Base-by-base conservation (phyloP, 2,113 vertebrate species). In the Propithecus coquereli region DNA sequence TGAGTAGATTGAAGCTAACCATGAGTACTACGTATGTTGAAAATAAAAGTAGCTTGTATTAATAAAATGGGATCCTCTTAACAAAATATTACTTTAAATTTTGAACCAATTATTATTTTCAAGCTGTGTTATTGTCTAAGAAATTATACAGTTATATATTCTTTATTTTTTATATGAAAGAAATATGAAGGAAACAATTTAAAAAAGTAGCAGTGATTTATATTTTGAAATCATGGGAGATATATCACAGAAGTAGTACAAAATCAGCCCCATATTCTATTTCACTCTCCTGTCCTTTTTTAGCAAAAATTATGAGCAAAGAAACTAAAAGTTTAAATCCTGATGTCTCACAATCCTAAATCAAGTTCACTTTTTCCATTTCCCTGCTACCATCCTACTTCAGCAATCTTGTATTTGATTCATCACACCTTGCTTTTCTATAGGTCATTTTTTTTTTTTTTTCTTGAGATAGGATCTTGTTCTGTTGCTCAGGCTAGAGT, bases 91-190 rank as follows among this genome's bases (percentile, higher is more conserved):
- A 27, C 57, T 86, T 89, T 65, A 45, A 74, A 16, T 74, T 87
- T 95, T 81, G 37, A 81, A 52, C 22, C 32, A 94, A 2, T 83
- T 90, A 10, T 65, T 85, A 52, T 90, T 96, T 91, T 96, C 30
- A 92, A 50, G 30, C 68, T 57, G 18, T n/a, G 13, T 47, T 91
- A 8, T 83, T 77, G 12, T 77, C 70, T 77, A 34, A 76, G 65
- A 93, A 32, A 52, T 65, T 45, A 82, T 40, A 9, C 18, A 40
- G 30, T 87, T 37, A 37, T 74, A 25, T 57, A 65, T 79, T 87
- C 70, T 59, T 94, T 43, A 32, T 71, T 65, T 95, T 94, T 83
- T 34, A 79, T 50, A 37, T 65, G 43, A 90, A 88, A 90, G 59
- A 82, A 47, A 1, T 43, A 61, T 40, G 57, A 94, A 57, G 37